Conservation (phyloP, 2,113 vertebrate genomes). For the Rousettus leschenaultii region DNA sequence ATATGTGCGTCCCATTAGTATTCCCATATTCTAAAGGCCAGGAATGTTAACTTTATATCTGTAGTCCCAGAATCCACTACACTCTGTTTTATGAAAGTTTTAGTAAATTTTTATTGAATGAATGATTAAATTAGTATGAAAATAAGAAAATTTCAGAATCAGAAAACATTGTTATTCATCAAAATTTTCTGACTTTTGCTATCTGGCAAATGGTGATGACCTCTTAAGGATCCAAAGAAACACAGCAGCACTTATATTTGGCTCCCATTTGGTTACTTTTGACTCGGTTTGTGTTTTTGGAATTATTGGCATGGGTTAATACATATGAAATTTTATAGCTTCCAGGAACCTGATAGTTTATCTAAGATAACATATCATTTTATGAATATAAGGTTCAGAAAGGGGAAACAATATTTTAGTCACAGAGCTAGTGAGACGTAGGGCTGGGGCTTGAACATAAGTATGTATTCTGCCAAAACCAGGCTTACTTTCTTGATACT, state of each 20-base stretch:
- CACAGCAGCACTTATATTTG: background rate
- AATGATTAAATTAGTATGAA: background rate
- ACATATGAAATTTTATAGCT: background rate
- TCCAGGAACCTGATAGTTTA: background rate
- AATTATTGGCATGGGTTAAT: background rate
- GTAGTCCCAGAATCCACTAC: background rate
- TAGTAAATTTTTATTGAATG: background rate
- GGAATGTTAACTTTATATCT: background rate
- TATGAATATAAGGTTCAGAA: background rate
- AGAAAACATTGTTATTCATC: background rate
- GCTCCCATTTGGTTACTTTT: background rate
- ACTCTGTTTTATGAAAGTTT: background rate
- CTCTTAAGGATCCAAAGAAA: background rate
- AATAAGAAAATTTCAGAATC: background rate
- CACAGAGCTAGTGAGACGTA: background rate
- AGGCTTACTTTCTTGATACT: background rate
- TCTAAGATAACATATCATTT: background rate
- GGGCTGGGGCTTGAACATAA: background rate
- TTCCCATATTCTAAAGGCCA: background rate
- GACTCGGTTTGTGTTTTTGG: background rate
- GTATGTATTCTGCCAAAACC: background rate
- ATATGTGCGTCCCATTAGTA: background rate
- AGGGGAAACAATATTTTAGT: background rate
- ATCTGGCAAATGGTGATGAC: background rate
- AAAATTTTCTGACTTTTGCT: background rate